Conservation (phyloP, 2,113 vertebrate genomes). For the Poeciliopsis retropinna region DNA sequence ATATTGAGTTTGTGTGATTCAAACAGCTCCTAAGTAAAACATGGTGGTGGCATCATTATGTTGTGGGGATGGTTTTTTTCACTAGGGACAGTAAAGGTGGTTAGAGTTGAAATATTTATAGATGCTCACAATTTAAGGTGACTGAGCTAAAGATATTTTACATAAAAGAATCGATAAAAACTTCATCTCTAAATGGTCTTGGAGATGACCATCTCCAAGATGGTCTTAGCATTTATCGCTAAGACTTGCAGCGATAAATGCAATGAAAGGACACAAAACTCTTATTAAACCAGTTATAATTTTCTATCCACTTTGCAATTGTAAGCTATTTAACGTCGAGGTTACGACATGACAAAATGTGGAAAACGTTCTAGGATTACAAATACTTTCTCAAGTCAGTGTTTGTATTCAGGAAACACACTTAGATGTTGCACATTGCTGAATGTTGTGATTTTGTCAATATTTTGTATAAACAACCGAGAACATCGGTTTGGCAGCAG, state of each 20-base stretch:
- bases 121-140: too few relatives aligned
- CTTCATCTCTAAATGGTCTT: too few relatives aligned
- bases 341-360: not conserved
- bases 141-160: too few relatives aligned
- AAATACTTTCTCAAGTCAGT: not conserved
- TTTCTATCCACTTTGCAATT: not conserved
- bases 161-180: too few relatives aligned
- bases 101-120: not conserved
- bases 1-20: not conserved
- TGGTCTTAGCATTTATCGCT: too few relatives aligned
- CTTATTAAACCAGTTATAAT: not conserved
- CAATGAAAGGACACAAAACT: too few relatives aligned
- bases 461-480: not conserved
- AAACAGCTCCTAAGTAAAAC: not conserved
- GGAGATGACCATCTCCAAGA: too few relatives aligned
- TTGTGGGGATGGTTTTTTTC: not conserved
- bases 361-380: not conserved
- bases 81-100: too few relatives aligned
- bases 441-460: not conserved
- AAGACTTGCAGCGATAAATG: too few relatives aligned
- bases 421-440: not conserved
- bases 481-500: not conserved
- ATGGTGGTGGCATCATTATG: not conserved
- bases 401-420: not conserved
- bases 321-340: not conserved